Percentiles rank a stretch among this genome's conserved stretches.
phyloP scores from a whole-genome alignment of 2,888 invertebrate genomes.

The Hermaeophaga mercurialis region DNA sequence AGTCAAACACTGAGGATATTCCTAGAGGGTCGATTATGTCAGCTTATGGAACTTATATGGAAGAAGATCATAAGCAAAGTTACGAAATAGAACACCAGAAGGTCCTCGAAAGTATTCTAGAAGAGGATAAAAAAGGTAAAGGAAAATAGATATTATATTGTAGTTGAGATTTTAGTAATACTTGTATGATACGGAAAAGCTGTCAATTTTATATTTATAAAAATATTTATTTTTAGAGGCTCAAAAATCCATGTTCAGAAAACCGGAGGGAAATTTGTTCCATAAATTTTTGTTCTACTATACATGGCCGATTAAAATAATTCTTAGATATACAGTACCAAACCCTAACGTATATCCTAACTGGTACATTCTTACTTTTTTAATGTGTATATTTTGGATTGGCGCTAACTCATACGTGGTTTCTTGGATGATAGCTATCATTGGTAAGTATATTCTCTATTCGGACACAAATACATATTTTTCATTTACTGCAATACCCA shows the following conservation, averaged over 20 bases:
- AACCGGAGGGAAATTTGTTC: constrained; percentile 42
- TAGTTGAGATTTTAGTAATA: too few relatives aligned
- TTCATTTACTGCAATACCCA: too few relatives aligned
- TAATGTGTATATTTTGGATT: constrained; percentile 87
- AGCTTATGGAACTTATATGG: constrained; percentile 46
- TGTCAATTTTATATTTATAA: too few relatives aligned
- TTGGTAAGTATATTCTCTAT: constrained; percentile 75
- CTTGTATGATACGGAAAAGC: background rate
- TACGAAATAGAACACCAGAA: constrained; percentile 31
- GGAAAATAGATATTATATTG: too few relatives aligned
- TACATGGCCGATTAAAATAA: constrained; percentile 72
- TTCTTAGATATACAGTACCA: constrained; percentile 73
- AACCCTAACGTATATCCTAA: constrained; percentile 66
- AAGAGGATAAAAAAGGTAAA: constrained; percentile 29
- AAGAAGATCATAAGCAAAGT: constrained; percentile 36
- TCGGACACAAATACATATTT: too few relatives aligned
- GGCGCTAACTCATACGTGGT: constrained; percentile 83
- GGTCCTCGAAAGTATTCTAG: constrained; percentile 29
- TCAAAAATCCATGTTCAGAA: constrained; percentile 39
- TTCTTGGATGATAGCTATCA: constrained; percentile 89
- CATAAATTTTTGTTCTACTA: constrained; percentile 69
- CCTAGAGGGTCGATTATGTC: constrained; percentile 42
- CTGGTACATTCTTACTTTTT: constrained; percentile 77
- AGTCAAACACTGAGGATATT: constrained; percentile 5
- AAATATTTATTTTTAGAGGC: constrained; percentile 25